Base-by-base conservation (phyloP, 92 coral and sea anemone species). In the Actinostola sp. region DNA sequence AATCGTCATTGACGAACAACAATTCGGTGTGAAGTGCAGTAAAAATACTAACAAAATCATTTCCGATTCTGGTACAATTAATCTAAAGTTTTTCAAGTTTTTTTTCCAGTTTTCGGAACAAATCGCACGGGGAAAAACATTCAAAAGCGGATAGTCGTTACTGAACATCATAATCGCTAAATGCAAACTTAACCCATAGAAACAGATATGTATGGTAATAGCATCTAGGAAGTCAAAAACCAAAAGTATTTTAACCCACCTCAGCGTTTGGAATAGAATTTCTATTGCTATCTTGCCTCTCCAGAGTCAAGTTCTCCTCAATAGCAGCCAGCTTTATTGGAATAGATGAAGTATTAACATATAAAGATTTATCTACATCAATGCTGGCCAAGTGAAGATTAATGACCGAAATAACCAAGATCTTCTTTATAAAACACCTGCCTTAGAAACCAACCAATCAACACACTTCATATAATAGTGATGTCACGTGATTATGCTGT, bases 201-300 rank as follows among this genome's bases (percentile, higher is more conserved):
- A 36, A 36, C 42, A 36, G 4, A 4, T 11, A 36, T 4, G 11
- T 36, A n/a, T n/a, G n/a, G n/a, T n/a, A n/a, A n/a, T n/a, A n/a
- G n/a, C n/a, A n/a, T n/a, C n/a, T 4, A 13, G 19, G n/a, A 46
- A n/a, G 53, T 46, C 53, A 13, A 46, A 46, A 46, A 2, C 5
- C 53, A n/a, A 46, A n/a, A 46, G 15, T 16, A 46, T 57, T 57
- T 15, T 30, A 14, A 57, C 63, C 28, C 11, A 57, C 63, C 63
- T 29, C 63, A 16, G 2, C 39, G 11, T 11, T 13, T 19, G 36
- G 27, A 5, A 20, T 30, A 6, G 63, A 26, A 27, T 20, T 27
- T 17, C 21, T 13, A 30, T 29, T 30, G 21, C 3, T 25, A 12
- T 57, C 21, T 30, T 30, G 38, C 36, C 10, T 57, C 63, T 30